Evolutionary conservation across 2,113 vertebrate genomes (phyloP), one percentile per base, ranked within the genome.

Genomic region (Dascyllus trimaculatus): DNA sequence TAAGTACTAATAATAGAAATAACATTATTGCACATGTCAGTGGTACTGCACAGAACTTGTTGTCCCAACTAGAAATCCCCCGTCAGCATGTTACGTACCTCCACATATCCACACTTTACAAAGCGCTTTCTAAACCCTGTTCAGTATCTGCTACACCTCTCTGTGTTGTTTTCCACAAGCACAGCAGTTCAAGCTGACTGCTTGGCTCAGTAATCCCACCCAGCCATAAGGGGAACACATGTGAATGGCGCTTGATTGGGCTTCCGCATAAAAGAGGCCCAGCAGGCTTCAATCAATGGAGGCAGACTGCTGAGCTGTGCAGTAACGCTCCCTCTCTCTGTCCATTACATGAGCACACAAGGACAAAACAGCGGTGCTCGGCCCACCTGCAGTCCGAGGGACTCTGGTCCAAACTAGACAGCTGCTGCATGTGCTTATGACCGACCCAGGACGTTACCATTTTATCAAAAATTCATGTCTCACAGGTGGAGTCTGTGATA

Each of bases 291-390:
- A 75, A 71, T 87, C 85, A 83, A 87, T 88, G 78, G 66, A 56
- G 24, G 70, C 75, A 76, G 63, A 88, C 84, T 87, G 86, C 88
- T 91, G 87, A 88, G 74, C 61, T 74, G 77, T 79, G 86, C 82
- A 81, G 76, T 71, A 71, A 86, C 76, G 76, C 68, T 46, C 25
- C 29, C 68, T 22, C 58, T 67, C 43, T 60, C 62, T 35, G 18
- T 32, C 81, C 63, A 77, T 71, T 85, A 66, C 67, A 32, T 53
- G 72, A 86, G 76, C 66, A 85, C 82, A 90, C 78, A 68, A 75
- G 46, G 80, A 86, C 46, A 82, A 81, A 71, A 78, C 68, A 17
- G 58, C 21, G 52, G 26, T 69, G 45, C 57, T 69, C 5, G 1
- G 69, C 66, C 60, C 68, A 54, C 79, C 71, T 77, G 71, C 67